These are phyloP conservation scores for Empidonax traillii DNA, from an alignment of 2,113 vertebrate genomes.

Conservation along the genomic window DNA sequence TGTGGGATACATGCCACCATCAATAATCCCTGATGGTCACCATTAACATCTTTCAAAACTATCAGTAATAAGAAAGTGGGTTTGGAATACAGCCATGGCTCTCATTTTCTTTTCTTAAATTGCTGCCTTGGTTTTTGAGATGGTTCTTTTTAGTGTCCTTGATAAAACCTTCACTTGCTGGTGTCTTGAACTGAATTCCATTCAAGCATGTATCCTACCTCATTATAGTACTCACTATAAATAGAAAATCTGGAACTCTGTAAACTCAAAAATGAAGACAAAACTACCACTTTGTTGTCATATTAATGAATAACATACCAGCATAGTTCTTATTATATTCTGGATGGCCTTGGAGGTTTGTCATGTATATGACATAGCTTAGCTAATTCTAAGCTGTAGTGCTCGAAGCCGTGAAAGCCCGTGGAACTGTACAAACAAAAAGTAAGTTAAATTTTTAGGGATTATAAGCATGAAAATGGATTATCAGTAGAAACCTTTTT, in stretches of 20 bases:
- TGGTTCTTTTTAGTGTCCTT: background rate
- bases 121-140: background rate
- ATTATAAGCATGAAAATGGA: slow-evolving; percentile 4
- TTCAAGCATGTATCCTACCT: background rate
- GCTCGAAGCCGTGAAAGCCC: slow-evolving; percentile 3
- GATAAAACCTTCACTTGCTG: background rate
- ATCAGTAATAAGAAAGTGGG: background rate
- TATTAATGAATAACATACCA: background rate
- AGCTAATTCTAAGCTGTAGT: slow-evolving; percentile 19
- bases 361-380: background rate
- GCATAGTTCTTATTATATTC: background rate
- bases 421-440: background rate
- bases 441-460: background rate
- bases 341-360: background rate
- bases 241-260: background rate
- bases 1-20: background rate
- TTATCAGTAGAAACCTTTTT: background rate
- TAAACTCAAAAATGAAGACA: background rate
- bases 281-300: background rate
- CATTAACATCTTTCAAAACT: background rate
- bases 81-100: background rate
- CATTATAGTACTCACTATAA: background rate
- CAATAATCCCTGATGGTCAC: background rate
- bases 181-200: background rate
- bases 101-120: slow-evolving; percentile 8